Evolutionary conservation across 2,797 vertebrate genomes (phyloP).

Genomic region (Picus viridis): DNA sequence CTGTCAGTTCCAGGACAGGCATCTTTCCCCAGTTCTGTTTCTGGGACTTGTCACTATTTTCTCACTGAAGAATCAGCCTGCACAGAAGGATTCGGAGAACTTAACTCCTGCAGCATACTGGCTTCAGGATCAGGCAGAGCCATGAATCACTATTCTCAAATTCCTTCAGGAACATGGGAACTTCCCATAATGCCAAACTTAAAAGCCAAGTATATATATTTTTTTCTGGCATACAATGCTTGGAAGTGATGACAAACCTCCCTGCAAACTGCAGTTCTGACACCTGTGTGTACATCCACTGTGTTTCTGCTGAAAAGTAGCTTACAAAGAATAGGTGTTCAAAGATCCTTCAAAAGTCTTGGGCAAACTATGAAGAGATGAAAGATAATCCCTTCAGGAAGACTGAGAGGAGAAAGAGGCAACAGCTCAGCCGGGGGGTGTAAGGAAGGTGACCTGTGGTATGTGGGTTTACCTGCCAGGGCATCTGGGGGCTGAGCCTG

Average conservation of each 20-base stretch:
- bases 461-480: constrained; percentile 53
- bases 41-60: background rate
- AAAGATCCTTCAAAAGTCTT: background rate
- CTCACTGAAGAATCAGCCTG: background rate
- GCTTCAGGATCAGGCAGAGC: background rate
- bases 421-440: too few species aligned
- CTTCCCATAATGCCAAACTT: background rate
- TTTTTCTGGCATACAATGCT: background rate
- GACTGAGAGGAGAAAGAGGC: accelerated
- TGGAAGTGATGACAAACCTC: background rate
- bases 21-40: background rate
- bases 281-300: background rate
- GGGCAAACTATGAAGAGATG: background rate
- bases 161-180: background rate
- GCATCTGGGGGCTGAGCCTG: constrained; percentile 83
- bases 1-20: background rate
- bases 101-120: background rate
- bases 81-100: background rate
- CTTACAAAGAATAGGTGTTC: background rate
- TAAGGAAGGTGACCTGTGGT: background rate
- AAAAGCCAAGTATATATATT: background rate
- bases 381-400: background rate
- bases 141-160: background rate
- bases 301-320: background rate
- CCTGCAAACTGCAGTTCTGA: background rate